Base-by-base conservation (phyloP, 2,797 vertebrate species). In the Manis javanica region DNA sequence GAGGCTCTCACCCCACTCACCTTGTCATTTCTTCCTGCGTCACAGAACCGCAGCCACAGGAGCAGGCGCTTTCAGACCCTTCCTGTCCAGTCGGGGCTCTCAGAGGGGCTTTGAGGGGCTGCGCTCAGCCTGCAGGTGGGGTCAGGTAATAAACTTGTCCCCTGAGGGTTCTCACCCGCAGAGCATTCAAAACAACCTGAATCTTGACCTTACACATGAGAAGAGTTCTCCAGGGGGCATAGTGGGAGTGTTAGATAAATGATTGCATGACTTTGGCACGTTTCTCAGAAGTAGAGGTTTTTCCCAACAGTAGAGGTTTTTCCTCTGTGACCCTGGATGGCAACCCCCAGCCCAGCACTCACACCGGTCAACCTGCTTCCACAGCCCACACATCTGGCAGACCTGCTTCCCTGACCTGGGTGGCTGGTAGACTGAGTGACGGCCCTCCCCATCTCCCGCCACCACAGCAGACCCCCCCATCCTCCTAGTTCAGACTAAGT, bases 1-100 rank as follows among this genome's bases (percentile, higher is more conserved):
- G 2, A 12, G 0, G 2, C 29, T 0, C 13, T 46, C 8, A 10
- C 42, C 8, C 42, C 42, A 46, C n/a, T 34, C 0, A 0, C 24
- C 24, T 6, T 16, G 39, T 10, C n/a, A 4, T 21, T 77, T 71
- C 55, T 66, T 23, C 0, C 24, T 66, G 26, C 39, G 1, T 29
- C 13, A 23, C 19, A 42, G 81, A 51, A 42, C 18, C 51, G 37
- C 1, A 16, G 31, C 14, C 59, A 49, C 37, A 42, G 64, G 7
- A 84, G 82, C 55, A 39, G 1, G 72, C 72, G 7, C 66, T 81
- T 46, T 39, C 46, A 18, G 55, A 7, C 37, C 0, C 1, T 2
- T 57, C 78, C 72, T 49, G 7, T 1, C 0, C 0, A 0, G 0
- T 39, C 7, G 0, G 71, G 13, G 24, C 46, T 57, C 11, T 3